Base-by-base conservation (phyloP, 2,888 invertebrate species). In the Oasisia sp. region DNA sequence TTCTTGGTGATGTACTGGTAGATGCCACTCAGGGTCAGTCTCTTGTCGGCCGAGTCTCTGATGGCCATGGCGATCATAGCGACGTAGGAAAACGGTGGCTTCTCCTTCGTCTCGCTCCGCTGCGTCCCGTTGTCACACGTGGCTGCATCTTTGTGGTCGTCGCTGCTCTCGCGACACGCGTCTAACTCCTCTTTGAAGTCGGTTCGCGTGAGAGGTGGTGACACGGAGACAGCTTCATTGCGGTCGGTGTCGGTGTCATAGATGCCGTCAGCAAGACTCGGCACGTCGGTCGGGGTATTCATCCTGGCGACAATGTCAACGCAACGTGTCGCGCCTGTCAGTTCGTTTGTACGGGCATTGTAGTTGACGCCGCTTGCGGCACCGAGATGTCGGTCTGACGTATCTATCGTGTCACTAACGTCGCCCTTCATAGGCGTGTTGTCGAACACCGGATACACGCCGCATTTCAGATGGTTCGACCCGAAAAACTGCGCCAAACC, bases 1-100 rank as follows among this genome's bases (percentile, higher is more conserved):
- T 99, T 97, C 89, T 98, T 98, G 98, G 99, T 95, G 95, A 99
- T 99, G 96, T 99, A 99, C 96, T 99, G 99, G 97, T 99, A 99
- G 94, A 99, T 99, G 91, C 99, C 99, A 96, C 99, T 99, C 11
- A 99, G 97, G 0, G 99, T 99, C 92, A 99, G 97, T 95, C 99
- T 98, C 97, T 99, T 99, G 95, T 99, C 99, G 32, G 94, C 94
- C 0, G 95, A 96, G 92, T 96, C 96, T 14, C 56, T 12, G 19
- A 91, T 91, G 32, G 91, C 91, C 50, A 91, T 50, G 32, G 91
- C 44, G 12, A 91, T 91, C 91, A 91, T 91, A 14, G 91, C 91
- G 44, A 91, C 91, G 56, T 91, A 91, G n/a, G 91, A 91, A 32
- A 50, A 91, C n/a, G 91, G 91, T 4, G 91, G 91, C n/a, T 91